Base-by-base conservation (phyloP, 2,888 invertebrate species). In the Lasioglossum villosulum region DNA sequence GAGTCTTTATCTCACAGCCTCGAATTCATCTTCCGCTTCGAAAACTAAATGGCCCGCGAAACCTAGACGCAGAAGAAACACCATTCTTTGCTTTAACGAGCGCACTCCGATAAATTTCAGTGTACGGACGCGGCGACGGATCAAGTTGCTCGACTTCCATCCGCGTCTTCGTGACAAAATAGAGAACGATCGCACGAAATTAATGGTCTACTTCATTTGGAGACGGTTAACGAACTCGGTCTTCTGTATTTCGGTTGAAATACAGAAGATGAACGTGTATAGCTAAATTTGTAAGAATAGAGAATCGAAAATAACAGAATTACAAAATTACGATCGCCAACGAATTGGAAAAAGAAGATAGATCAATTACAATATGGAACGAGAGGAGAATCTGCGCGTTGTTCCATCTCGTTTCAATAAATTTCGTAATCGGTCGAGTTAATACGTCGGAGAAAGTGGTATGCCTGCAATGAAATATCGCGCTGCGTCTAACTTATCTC, bases 1-100 rank as follows among this genome's bases (percentile, higher is more conserved):
- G 19, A 8, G 34, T 56, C 34, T 45, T 81, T 73, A 81, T 76
- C 76, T 68, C 73, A 34, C 56, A 45, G 23, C 48, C 42, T 8
- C 34, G 71, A 48, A 71, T 75, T 80, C 52, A 72, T 75, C 27
- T 75, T 10, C 3, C 6, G 30, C 27, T 52, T 70, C 42, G 34
- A 48, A 52, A 72, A 72, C 42, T 45, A 82, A 52, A 30, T 63
- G 71, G 6, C 45, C n/a, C 34, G 71, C 37, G 16, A 42, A 23
- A 56, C 71, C 34, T 30, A 68, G 66, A 34, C 34, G 8, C 66
- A 19, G 34, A 63, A 30, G 66, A 37, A 30, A 34, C 66, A 19
- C 66, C 66, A 19, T 68, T 37, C 23, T 68, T 34, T 37, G 23
- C 30, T 68, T 34, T 68, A 68, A 68, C 10, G 66, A 37, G 23